Evolutionary conservation across 2,797 vertebrate species (phyloP), one percentile per base, ranked within the genome.

Genomic region (Lerista edwardsae): DNA sequence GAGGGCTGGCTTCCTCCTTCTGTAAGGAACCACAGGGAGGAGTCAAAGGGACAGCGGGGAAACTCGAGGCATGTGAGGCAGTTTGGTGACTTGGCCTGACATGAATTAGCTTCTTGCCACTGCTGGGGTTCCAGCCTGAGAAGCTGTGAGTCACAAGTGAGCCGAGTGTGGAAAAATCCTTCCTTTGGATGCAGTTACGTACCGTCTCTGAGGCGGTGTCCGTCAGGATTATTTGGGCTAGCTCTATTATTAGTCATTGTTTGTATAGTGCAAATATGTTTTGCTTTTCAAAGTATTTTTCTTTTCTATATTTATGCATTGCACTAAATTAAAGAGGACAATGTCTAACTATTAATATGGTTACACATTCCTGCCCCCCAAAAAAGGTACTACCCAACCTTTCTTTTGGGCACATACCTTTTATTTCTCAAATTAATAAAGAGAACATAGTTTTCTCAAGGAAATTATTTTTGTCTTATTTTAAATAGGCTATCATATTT

Each of bases 61-160:
- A 34, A 29, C 12, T 79, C 39, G 55, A 44, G 10, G 29, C 59
- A 51, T 61, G 72, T 25, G 4, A n/a, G 61, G 10, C 27, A 41
- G 6, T 19, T 61, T 29, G 8, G 65, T 27, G 64, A 25, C 69
- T 69, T 57, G 62, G 78, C 55, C 64, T 68, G 74, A 47, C 12
- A 2, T 55, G 19, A 8, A 29, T 9, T 55, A 41, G 25, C 44
- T 65, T 61, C 11, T 79, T 64, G 68, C 68, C 36, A 1, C 47
- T 27, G 23, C 69, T 71, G 51, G 14, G 71, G 51, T 61, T 61
- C 59, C 57, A 71, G 41, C 55, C 84, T 86, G 79, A 31, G 84
- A 77, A 82, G 29, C 61, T 83, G 44, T 83, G 75, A 82, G 68
- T 87, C 65, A 77, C 25, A 55, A 72, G 15, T 14, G 29, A 27